Evolutionary conservation across 1,140 invertebrate genomes (phyloP), one percentile per base, ranked within the genome.

Genomic region (Drosophila rufa): DNA sequence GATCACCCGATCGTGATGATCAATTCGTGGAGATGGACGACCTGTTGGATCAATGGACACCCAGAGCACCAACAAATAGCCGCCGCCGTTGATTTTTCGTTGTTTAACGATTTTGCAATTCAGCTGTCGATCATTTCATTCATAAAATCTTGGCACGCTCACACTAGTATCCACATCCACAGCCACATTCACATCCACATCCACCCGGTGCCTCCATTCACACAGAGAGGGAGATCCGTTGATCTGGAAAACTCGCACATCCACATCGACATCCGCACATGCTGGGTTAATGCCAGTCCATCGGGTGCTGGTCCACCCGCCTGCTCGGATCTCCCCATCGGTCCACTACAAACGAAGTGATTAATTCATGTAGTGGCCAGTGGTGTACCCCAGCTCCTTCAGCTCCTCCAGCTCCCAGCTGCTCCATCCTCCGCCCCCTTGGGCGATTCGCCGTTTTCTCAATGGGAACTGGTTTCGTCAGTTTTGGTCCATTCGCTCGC

Each of bases 51-150:
- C 80, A 80, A 77, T 87, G 83, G 71, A 82, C 58, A 61, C 53
- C 58, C 45, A 73, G 38, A 74, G 56, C 46, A 30, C 2, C 55
- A 69, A 56, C 71, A 56, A 62, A 65, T 38, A 45, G 27, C 47
- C 27, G 8, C 64, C 47, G 68, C 62, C 70, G 61, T 25, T 25
- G 36, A 75, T 60, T 79, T 48, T 66, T 84, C 66, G 79, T 84
- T 82, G 79, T 75, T 86, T 68, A 91, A 90, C 85, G 83, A 90
- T 90, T 90, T 90, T 84, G 89, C 87, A 91, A 91, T 91, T 89
- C 87, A 91, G 90, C 87, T 91, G 89, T 91, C 89, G 87, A 91
- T 91, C 87, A 91, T 89, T 91, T 91, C 87, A 91, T 91, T 91
- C 87, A 91, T 91, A 91, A 91, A 87, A 91, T 82, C 65, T 80